Evolutionary conservation across 2,888 invertebrate genomes (phyloP), one percentile per base, ranked within the genome.

Genomic region (Diarsia dahlii): DNA sequence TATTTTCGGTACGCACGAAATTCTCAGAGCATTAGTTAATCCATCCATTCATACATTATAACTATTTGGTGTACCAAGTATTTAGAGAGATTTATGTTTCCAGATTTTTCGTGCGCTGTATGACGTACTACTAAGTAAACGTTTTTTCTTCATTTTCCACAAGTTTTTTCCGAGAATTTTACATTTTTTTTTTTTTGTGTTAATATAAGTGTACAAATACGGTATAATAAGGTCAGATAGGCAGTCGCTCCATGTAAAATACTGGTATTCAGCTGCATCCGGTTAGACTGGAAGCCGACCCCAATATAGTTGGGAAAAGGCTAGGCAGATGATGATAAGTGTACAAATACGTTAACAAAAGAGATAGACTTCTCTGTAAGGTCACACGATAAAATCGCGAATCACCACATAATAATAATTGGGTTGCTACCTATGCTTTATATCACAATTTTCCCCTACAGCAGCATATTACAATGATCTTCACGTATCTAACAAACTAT

Each of bases 1-100:
- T 60, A 84, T 81, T 84, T 84, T 86, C 82, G 69, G 75, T 8
- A 48, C 56, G 56, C 77, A 71, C 65, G 74, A 65, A 75, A 84
- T 78, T 86, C 84, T 80, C 39, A 48, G 77, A 81, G 74, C 77
- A 81, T 84, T 86, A 67, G 86, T 80, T 84, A 75, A 80, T 76
- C 62, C 66, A 72, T 80, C 50, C 80, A 73, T 72, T 74, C 52
- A 78, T 86, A 77, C 75, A 58, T 84, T 81, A 81, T 81, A 81
- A 84, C 87, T 66, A 81, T 84, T 84, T 78, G 69, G 68, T 80
- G 28, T 71, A 75, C 63, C 62, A 69, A 73, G 78, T 64, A 81
- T 80, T 84, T 74, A 70, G 46, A 72, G 46, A 80, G 76, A 81
- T 74, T 82, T 71, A 82, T 82, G 52, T 68, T 63, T 64, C 8